A percentile compares a stretch with the other conserved stretches of the same genome.
Evolutionary conservation across 2,888 invertebrate species (phyloP).

Genomic region (Dolichomitus sp.): DNA sequence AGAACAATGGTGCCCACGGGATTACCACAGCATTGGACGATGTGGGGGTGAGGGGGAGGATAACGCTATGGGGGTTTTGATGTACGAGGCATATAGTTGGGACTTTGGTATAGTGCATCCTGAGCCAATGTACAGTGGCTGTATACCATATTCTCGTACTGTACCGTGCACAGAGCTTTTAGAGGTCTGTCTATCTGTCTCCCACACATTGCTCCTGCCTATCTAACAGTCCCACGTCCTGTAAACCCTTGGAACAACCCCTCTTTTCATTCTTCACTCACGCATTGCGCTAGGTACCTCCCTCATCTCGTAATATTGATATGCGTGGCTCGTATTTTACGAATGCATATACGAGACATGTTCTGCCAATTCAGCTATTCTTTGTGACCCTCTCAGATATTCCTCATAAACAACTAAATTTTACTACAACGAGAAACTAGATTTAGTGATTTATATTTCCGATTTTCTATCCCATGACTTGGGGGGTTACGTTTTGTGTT

Average conservation of each 20-base stretch:
- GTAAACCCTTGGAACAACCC: constrained; percentile 9
- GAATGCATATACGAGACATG: constrained; percentile 42
- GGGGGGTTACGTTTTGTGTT: too few species aligned
- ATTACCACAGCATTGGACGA: constrained; percentile 59
- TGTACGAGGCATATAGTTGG: constrained; percentile 47
- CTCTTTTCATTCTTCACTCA: constrained; percentile 21
- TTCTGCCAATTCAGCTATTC: constrained; percentile 13
- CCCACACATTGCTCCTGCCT: constrained; percentile 36
- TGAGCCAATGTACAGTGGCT: constrained; percentile 31
- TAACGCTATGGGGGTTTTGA: constrained; percentile 59
- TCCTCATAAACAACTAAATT: too few species aligned
- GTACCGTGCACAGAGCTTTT: constrained; percentile 48
- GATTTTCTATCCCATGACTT: too few species aligned
- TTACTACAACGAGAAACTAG: too few species aligned
- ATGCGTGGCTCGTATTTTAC: constrained; percentile 70
- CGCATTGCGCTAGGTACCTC: constrained; percentile 3
- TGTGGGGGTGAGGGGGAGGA: constrained; percentile 10
- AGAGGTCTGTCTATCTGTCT: constrained; percentile 44
- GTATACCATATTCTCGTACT: constrained; percentile 41
- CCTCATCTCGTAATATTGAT: constrained; percentile 71
- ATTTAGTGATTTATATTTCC: too few species aligned
- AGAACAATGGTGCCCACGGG: constrained; percentile 60
- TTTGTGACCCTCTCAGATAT: not conserved
- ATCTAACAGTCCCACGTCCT: not conserved
- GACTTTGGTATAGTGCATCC: constrained; percentile 42